phyloP scores from a whole-genome alignment of 2,888 invertebrate species.

The Clunio marinus region DNA sequence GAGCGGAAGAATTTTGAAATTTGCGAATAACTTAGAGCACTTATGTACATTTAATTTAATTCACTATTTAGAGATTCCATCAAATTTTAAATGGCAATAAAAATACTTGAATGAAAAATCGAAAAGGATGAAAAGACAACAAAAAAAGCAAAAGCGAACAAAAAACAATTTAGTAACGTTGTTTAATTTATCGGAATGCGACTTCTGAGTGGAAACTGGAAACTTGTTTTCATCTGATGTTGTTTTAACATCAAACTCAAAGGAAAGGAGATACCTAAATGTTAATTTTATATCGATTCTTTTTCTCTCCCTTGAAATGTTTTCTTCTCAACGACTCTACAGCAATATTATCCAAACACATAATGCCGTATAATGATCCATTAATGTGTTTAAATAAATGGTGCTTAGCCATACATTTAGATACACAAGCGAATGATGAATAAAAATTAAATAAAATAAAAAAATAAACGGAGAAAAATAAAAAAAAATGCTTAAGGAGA shows the following conservation, averaged over 20 bases:
- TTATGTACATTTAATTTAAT: too few relatives aligned
- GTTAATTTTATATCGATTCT: background rate
- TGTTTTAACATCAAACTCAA: background rate
- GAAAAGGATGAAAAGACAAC: background rate
- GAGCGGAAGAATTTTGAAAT: too few relatives aligned
- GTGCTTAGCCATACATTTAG: background rate
- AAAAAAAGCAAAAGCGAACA: background rate
- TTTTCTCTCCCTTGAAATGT: too few relatives aligned
- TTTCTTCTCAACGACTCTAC: background rate
- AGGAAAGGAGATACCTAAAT: background rate
- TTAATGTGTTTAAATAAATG: constrained; percentile 33
- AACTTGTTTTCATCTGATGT: constrained; percentile 16
- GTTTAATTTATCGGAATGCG: background rate
- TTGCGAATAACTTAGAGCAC: too few relatives aligned
- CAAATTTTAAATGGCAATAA: too few relatives aligned
- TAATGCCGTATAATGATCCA: constrained; percentile 13
- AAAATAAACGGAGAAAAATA: too few relatives aligned
- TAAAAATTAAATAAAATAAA: background rate
- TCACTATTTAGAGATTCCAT: too few relatives aligned
- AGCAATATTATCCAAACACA: background rate
- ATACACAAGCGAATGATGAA: background rate
- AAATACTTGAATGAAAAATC: too few relatives aligned
- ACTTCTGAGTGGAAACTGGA: constrained; percentile 30
- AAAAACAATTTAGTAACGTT: constrained; percentile 14
- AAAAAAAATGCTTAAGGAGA: background rate